Conservation (phyloP, 2,113 vertebrate species). For the Desmodus rotundus region DNA sequence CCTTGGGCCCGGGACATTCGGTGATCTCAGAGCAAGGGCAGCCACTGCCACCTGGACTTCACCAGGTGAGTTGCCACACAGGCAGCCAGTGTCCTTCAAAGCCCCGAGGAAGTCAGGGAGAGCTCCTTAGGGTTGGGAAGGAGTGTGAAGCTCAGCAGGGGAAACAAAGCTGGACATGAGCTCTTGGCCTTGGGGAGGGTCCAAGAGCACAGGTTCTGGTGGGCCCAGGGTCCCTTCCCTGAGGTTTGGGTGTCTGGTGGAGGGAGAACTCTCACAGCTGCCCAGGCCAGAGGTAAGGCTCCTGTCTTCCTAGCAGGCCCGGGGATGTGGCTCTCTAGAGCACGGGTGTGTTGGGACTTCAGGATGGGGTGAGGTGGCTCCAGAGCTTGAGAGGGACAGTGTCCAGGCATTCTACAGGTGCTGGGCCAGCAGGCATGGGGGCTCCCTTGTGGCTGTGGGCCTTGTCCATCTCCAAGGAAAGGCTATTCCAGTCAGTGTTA, state of each 20-base stretch:
- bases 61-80: slow-evolving; percentile 29
- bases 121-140: not conserved
- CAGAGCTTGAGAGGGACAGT: not conserved
- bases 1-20: slow-evolving; percentile 28
- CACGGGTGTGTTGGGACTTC: not conserved
- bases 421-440: not conserved
- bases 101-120: not conserved
- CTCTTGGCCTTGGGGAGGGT: not conserved
- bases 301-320: not conserved
- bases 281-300: not conserved
- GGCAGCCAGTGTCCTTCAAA: not conserved
- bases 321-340: not conserved
- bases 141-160: not conserved
- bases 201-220: not conserved
- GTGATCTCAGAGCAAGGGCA: slow-evolving; percentile 31
- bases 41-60: not conserved
- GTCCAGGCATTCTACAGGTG: not conserved
- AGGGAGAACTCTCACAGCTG: not conserved
- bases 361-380: not conserved
- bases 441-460: not conserved
- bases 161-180: accelerated
- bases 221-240: not conserved
- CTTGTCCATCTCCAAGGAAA: not conserved
- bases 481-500: not conserved
- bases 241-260: not conserved